Percentiles rank a stretch among this genome's conserved stretches.
Conservation (phyloP, 2,797 vertebrate genomes). For the Cirrhinus molitorella region DNA sequence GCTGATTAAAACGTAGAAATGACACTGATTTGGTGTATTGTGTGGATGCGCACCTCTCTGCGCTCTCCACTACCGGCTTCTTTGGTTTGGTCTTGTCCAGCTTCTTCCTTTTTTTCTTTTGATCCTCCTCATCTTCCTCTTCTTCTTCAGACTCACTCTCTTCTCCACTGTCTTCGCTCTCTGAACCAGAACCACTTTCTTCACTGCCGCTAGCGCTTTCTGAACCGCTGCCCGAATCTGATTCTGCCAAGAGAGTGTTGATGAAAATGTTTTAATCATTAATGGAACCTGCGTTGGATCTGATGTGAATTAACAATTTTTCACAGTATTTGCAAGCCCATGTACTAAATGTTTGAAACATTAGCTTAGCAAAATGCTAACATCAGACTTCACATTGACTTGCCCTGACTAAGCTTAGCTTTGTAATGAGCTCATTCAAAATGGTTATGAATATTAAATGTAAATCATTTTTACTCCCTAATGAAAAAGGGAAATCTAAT, state of each 20-base stretch:
- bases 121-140: slow-evolving; percentile 77
- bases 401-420: too few relatives aligned
- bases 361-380: too few relatives aligned
- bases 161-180: slow-evolving; percentile 85
- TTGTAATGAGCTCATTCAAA: too few relatives aligned
- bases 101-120: slow-evolving; percentile 78
- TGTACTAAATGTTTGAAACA: too few relatives aligned
- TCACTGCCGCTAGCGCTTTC: slow-evolving; percentile 82
- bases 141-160: slow-evolving; percentile 85
- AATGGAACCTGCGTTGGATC: too few relatives aligned
- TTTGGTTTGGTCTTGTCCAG: slow-evolving; percentile 71
- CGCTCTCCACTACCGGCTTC: slow-evolving; percentile 70
- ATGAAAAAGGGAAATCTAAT: too few relatives aligned
- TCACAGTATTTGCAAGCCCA: too few relatives aligned
- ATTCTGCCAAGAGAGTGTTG: slow-evolving; percentile 76
- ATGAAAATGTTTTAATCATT: too few relatives aligned
- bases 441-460: too few relatives aligned
- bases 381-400: too few relatives aligned
- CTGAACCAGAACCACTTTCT: slow-evolving; percentile 81
- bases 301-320: too few relatives aligned
- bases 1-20: background rate
- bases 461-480: too few relatives aligned
- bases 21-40: background rate
- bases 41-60: slow-evolving; percentile 68
- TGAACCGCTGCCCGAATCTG: slow-evolving; percentile 83